Evolutionary conservation across 1,140 invertebrate genomes (phyloP), one percentile per base, ranked within the genome.

Genomic region (Riptortus pedestris): DNA sequence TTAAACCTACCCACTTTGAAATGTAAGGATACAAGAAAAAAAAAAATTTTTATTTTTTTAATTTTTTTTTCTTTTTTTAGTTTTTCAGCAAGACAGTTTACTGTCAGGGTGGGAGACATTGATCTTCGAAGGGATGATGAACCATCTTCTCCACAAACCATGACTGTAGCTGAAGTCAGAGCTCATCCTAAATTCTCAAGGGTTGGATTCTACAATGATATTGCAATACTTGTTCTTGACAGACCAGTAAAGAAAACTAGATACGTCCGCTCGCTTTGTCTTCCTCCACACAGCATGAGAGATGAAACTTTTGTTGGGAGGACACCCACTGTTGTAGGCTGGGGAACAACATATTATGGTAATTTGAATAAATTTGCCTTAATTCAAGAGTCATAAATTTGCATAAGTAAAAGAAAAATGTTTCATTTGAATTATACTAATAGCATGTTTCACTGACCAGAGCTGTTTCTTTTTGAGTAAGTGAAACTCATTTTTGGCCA

Each of bases 171-270:
- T 28, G 83, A 86, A 59, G 86, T 93, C 22, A 79, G 82, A 26
- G 86, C 87, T 0, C 91, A 93, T 75, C 82, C 85, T 16, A 80
- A 87, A 66, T 93, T 92, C 77, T 87, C 83, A 16, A 78, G 89
- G 22, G 84, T 90, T 48, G 90, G 90, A 5, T 94, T 90, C 75
- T 93, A 94, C 73, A 95, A 95, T 67, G 92, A 96, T 69, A 91
- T 95, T 64, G 91, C 93, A 1, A 78, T 93, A 1, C 75, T 93
- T 16, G 85, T 88, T 43, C 74, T 93, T 0, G 83, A 80, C 20
- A 78, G 84, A 59, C 83, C 85, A 1, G 90, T 90, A 5, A 80
- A 83, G 65, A 85, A 83, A 72, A 85, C 83, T 1, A 85, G 88
- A 70, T 94, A 93, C 72, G 85, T 93, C 12, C 87, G 90, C 65